phyloP scores from a whole-genome alignment of 2,797 vertebrate species.

The Chelon labrosus region DNA sequence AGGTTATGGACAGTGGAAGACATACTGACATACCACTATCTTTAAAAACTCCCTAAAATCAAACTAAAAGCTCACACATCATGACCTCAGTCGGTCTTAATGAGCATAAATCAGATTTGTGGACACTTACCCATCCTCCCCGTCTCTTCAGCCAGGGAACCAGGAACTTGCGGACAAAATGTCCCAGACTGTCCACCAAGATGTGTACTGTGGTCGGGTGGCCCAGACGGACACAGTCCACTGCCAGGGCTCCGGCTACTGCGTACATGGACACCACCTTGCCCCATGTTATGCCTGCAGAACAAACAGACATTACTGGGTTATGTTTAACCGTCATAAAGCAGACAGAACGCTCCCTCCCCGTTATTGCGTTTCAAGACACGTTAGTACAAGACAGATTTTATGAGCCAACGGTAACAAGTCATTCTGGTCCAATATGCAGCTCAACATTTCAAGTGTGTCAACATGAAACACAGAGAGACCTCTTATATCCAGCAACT shows the following conservation, averaged over 20 bases:
- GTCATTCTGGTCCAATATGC: background rate
- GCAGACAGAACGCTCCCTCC: too few relatives aligned
- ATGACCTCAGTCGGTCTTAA: background rate
- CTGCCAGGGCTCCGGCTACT: constrained; percentile 93
- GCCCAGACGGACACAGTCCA: constrained; percentile 94
- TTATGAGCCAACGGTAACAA: background rate
- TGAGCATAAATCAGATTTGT: background rate
- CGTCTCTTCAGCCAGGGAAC: constrained; percentile 92
- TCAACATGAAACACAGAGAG: background rate
- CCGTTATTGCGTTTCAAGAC: background rate
- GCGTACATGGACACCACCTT: constrained; percentile 96
- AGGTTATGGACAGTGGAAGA: too few relatives aligned
- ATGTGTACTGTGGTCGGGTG: constrained; percentile 90
- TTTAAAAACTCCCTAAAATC: too few relatives aligned
- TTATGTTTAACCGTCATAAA: background rate
- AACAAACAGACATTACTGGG: constrained; percentile 6
- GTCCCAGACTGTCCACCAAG: constrained; percentile 94
- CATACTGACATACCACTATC: too few relatives aligned
- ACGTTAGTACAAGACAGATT: background rate
- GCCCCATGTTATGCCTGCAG: constrained; percentile 95
- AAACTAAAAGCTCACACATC: background rate
- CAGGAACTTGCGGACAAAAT: constrained; percentile 93
- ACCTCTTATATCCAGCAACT: background rate
- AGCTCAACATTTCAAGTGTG: background rate
- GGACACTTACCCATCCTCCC: constrained; percentile 96